These are phyloP conservation scores for Clistopyga incitator DNA, from an alignment of 2,888 invertebrate genomes.

Conservation along the genomic window DNA sequence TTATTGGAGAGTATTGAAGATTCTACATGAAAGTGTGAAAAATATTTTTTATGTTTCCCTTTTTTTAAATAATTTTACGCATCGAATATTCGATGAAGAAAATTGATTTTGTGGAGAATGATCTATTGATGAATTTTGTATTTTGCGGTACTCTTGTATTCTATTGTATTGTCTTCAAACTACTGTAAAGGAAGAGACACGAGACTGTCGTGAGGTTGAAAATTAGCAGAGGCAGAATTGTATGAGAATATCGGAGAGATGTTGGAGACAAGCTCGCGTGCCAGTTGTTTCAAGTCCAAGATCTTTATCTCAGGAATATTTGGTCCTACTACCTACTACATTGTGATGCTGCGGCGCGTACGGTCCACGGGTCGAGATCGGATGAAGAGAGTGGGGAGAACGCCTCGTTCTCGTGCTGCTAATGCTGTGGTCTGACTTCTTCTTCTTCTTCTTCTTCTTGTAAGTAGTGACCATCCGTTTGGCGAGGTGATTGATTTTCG, in stretches of 20 bases:
- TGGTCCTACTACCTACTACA: conserved; percentile 37
- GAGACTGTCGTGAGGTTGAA: not conserved
- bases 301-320: conserved; percentile 61
- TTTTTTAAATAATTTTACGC: too few species aligned
- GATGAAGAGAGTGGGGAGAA: conserved; percentile 3
- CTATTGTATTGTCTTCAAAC: too few species aligned
- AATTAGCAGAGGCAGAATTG: not conserved
- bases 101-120: too few species aligned
- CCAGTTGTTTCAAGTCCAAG: conserved; percentile 64
- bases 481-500: conserved; percentile 74
- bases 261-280: conserved; percentile 55
- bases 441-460: conserved; percentile 5
- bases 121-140: too few species aligned
- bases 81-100: too few species aligned
- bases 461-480: conserved; percentile 61
- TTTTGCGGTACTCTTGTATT: too few species aligned
- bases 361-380: conserved; percentile 31
- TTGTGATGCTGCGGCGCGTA: conserved; percentile 10
- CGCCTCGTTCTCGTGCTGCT: conserved; percentile 41
- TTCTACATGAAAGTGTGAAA: too few species aligned
- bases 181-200: not conserved
- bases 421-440: conserved; percentile 30
- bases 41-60: too few species aligned
- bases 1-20: too few species aligned
- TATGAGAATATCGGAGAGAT: not conserved